Conservation (phyloP, 2,113 vertebrate species). For the Cebus imitator region DNA sequence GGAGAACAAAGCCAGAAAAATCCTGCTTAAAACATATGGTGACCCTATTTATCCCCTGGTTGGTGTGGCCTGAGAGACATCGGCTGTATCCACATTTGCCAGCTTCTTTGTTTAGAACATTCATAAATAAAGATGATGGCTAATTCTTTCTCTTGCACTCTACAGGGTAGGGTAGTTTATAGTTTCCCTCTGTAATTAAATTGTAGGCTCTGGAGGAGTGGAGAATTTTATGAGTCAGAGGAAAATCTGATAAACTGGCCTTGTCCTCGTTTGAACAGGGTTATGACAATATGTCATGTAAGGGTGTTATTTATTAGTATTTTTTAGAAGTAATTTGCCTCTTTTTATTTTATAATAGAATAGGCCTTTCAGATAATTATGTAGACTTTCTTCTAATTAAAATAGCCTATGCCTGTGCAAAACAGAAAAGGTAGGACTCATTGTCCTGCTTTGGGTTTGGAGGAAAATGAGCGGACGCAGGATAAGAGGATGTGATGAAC, state of each 20-base stretch:
- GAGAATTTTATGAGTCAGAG: slow-evolving; percentile 60
- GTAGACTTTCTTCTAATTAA: not conserved
- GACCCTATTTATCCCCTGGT: not conserved
- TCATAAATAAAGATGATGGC: slow-evolving; percentile 66
- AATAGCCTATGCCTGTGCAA: not conserved
- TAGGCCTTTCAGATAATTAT: slow-evolving; percentile 13
- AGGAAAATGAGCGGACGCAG: slow-evolving; percentile 10
- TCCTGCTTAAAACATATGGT: slow-evolving; percentile 32
- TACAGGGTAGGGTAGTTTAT: slow-evolving; percentile 25
- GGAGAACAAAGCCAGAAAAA: not conserved
- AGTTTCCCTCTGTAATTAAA: slow-evolving; percentile 59
- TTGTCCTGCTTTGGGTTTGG: not conserved
- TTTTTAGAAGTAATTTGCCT: slow-evolving; percentile 23
- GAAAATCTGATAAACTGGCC: slow-evolving; percentile 63
- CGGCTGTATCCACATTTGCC: not conserved
- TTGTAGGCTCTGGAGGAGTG: not conserved
- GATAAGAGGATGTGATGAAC: not conserved
- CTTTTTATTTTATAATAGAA: not conserved
- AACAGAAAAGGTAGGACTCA: not conserved
- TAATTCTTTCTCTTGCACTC: slow-evolving; percentile 39
- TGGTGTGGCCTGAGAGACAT: slow-evolving; percentile 21
- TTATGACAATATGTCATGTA: slow-evolving; percentile 16
- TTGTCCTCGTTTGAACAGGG: slow-evolving; percentile 15
- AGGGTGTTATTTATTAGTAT: slow-evolving; percentile 21
- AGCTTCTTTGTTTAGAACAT: slow-evolving; percentile 57